These are phyloP conservation scores for Isichthys henryi DNA, from an alignment of 2,113 vertebrate genomes.

Conservation along the genomic window DNA sequence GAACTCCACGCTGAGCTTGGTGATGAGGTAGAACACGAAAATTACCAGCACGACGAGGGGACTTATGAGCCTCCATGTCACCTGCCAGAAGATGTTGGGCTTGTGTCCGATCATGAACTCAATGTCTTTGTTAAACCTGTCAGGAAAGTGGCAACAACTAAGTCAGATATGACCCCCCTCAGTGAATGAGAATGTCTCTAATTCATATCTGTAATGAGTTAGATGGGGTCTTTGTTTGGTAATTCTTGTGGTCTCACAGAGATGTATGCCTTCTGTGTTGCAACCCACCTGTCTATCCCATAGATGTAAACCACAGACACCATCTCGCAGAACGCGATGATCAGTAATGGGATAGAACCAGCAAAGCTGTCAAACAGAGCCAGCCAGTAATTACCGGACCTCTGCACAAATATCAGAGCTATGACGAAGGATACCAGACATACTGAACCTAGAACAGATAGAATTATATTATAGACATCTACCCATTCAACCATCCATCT, in stretches of 20 bases:
- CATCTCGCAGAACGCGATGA: slow-evolving; percentile 83
- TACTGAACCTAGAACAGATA: slow-evolving; percentile 61
- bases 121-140: slow-evolving; percentile 82
- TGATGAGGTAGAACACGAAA: slow-evolving; percentile 79
- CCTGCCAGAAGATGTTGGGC: slow-evolving; percentile 87
- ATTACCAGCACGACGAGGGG: slow-evolving; percentile 82
- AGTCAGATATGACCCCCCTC: background rate
- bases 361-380: slow-evolving; percentile 78
- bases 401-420: slow-evolving; percentile 73
- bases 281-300: slow-evolving; percentile 79
- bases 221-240: background rate
- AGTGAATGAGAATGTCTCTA: background rate
- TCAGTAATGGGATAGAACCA: slow-evolving; percentile 81
- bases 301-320: slow-evolving; percentile 79
- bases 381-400: slow-evolving; percentile 89
- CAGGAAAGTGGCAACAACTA: background rate
- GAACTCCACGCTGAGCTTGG: slow-evolving; percentile 62
- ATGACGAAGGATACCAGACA: slow-evolving; percentile 67
- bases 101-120: slow-evolving; percentile 77
- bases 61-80: slow-evolving; percentile 73
- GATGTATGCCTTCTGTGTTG: background rate
- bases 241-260: background rate
- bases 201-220: background rate
- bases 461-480: background rate
- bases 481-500: too few relatives aligned